Base-by-base conservation (phyloP, 2,888 invertebrate species). In the Drosophila nigricruria region DNA sequence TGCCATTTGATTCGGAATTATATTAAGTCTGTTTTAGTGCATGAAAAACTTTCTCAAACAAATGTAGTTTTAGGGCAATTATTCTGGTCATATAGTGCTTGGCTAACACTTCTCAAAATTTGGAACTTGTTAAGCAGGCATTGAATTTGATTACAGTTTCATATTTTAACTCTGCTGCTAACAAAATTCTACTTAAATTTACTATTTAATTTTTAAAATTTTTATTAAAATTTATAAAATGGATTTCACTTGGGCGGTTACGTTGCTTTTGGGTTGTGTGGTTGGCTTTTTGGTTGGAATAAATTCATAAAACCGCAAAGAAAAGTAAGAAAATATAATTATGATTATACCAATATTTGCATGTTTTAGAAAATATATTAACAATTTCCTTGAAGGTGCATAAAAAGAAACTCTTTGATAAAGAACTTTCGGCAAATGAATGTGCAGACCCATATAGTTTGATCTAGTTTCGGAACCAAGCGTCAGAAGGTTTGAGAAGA, bases 191-290 rank as follows among this genome's bases (percentile, higher is more conserved):
- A 9, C 18, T 4, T 16, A n/a, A 52, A 52, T 23, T 52, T 23
- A 3, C 2, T 18, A 18, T 14, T 8, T 32, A 12, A 5, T 16
- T 30, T 18, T 49, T 20, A 20, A 30, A 20, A 10, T 30, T 9
- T 9, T n/a, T 30, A 12, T 32, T 20, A 3, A 49, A 34, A 50
- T 50, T 50, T 49, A 3, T 16, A 34, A 23, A 52, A 52, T 52
- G 50, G 50, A 52, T 16, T 52, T 8, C 32, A 52, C 23, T 16
- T 52, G 50, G 50, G 32, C 34, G 16, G 34, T 52, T 0, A 52
- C 50, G 5, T 34, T 52, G 34, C 9, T 52, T 1, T 52, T 52
- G 34, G 50, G 50, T 1, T 52, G 50, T 16, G 50, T 52, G 9
- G 1, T 52, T 0, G 50, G 50, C 16, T 52, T 23, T 34, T 5